phyloP scores from a whole-genome alignment of 2,113 vertebrate genomes.

The Gracilinanus agilis region DNA sequence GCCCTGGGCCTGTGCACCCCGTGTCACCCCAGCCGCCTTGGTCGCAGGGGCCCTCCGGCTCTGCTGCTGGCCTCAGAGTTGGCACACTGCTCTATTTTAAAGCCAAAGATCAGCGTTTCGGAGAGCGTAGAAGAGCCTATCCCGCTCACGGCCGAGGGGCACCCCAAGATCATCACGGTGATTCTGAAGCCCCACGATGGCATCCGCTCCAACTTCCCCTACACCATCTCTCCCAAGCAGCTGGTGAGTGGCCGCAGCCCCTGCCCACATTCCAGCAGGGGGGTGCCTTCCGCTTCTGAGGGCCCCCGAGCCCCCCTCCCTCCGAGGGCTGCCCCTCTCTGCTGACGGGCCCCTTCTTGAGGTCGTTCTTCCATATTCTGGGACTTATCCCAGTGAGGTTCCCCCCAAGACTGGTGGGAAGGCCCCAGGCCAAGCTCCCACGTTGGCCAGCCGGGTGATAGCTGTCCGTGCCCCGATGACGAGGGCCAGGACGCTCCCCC shows the following conservation, averaged over 20 bases:
- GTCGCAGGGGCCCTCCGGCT: no score
- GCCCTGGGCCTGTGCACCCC: background rate
- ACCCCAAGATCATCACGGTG: conserved; percentile 82
- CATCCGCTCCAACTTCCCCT: conserved; percentile 86
- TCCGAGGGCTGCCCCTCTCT: background rate
- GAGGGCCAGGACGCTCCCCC: background rate
- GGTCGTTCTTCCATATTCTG: no score
- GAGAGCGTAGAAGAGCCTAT: background rate
- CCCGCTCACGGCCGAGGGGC: background rate
- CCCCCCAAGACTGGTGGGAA: no score
- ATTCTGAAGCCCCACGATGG: conserved; percentile 88
- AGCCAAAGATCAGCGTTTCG: no score
- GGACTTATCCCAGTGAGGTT: no score
- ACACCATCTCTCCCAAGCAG: conserved; percentile 91
- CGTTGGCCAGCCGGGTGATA: background rate
- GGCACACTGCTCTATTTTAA: no score
- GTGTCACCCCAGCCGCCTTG: no score
- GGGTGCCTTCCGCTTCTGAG: no score
- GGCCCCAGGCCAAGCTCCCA: no score
- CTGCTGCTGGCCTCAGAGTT: no score
- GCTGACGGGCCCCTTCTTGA: no score
- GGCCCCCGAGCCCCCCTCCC: background rate
- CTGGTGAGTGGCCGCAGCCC: conserved; percentile 82
- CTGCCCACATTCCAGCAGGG: background rate
- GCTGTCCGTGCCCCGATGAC: background rate